Conservation (phyloP, 2,888 invertebrate genomes). For the Atethmia centrago region DNA sequence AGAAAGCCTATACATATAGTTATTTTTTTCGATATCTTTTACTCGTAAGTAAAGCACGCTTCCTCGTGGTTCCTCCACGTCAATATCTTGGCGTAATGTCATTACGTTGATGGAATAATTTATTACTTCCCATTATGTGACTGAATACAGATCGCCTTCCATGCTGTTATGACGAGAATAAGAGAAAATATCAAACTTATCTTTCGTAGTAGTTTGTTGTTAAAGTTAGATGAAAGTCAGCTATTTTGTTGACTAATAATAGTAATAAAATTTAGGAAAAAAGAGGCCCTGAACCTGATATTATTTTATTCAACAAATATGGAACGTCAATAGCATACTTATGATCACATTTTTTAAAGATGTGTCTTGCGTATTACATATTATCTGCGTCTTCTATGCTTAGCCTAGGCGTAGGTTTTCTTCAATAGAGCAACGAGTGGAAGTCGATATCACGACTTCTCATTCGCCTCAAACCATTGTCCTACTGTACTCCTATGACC, state of each 20-base stretch:
- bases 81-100: conserved; percentile 54
- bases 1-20: background rate
- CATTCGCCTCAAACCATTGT: background rate
- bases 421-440: background rate
- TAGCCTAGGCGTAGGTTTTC: background rate
- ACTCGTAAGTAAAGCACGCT: conserved; percentile 11
- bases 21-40: conserved; percentile 17
- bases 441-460: background rate
- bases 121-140: conserved; percentile 51
- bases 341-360: background rate
- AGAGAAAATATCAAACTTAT: conserved; percentile 41
- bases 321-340: background rate
- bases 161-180: conserved; percentile 26
- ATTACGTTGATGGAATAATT: conserved; percentile 62
- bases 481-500: background rate
- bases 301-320: conserved; percentile 1
- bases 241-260: conserved; percentile 21
- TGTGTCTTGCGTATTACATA: background rate
- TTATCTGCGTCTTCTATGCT: background rate
- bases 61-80: conserved; percentile 31
- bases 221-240: conserved; percentile 36
- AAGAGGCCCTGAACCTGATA: conserved; percentile 11
- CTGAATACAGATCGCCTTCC: conserved; percentile 33
- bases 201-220: conserved; percentile 16
- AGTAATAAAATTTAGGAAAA: conserved; percentile 3